phyloP scores from a whole-genome alignment of 2,888 invertebrate species.

The Melinopterus prodromus region DNA sequence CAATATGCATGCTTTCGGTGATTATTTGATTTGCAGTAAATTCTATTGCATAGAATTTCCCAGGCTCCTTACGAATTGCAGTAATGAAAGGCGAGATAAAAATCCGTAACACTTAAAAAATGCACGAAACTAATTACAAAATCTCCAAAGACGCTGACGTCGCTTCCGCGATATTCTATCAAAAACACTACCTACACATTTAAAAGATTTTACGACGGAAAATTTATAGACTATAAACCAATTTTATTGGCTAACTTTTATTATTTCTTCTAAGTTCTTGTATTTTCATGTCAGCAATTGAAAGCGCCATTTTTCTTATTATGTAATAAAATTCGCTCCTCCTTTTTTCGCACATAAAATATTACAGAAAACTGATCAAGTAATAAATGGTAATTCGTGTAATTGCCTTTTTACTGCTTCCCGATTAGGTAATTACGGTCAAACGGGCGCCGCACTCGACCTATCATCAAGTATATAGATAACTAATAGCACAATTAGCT shows the following conservation, averaged over 20 bases:
- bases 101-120: background rate
- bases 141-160: constrained; percentile 49
- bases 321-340: constrained; percentile 57
- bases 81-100: too few species aligned
- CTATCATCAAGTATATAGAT: too few species aligned
- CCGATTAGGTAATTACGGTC: too few species aligned
- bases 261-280: constrained; percentile 59
- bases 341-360: constrained; percentile 47
- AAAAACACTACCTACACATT: constrained; percentile 53
- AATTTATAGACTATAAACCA: constrained; percentile 60
- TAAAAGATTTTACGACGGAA: constrained; percentile 57
- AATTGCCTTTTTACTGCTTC: constrained; percentile 48
- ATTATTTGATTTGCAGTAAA: too few species aligned
- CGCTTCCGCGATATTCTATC: constrained; percentile 54
- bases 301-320: constrained; percentile 58
- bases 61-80: too few species aligned
- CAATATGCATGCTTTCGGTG: too few species aligned
- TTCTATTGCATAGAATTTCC: too few species aligned
- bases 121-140: constrained; percentile 34
- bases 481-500: too few species aligned
- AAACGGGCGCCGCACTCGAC: too few species aligned
- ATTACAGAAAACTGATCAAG: constrained; percentile 54
- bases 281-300: constrained; percentile 61
- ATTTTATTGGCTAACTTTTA: constrained; percentile 61
- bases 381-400: constrained; percentile 55